Percentiles rank a stretch among this genome's conserved stretches.
These are phyloP conservation scores for Narcine bancroftii DNA, from an alignment of 2,113 vertebrate species.

Conservation along the genomic window DNA sequence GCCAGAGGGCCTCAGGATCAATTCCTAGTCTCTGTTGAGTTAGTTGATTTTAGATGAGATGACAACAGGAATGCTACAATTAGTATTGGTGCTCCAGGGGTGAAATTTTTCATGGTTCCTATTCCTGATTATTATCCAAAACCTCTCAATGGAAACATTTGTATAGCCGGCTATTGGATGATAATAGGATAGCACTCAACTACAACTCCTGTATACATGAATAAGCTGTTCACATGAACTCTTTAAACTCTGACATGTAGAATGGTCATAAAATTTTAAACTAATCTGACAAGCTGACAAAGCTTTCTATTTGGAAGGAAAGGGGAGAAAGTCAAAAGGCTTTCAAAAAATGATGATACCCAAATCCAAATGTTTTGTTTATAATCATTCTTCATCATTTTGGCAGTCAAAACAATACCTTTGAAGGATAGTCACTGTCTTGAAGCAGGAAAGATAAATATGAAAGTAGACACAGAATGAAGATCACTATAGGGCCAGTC, in stretches of 20 bases:
- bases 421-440: neutral
- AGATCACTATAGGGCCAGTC: neutral
- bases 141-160: neutral
- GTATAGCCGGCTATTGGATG: neutral
- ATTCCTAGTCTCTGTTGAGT: neutral
- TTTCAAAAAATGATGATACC: neutral
- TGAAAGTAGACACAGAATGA: neutral
- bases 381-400: neutral
- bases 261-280: neutral
- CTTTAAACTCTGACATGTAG: neutral
- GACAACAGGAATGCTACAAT: constrained; percentile 6
- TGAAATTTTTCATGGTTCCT: neutral
- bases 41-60: neutral
- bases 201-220: neutral
- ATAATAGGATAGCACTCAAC: neutral
- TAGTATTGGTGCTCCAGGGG: neutral
- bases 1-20: neutral
- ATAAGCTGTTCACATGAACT: neutral
- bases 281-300: neutral
- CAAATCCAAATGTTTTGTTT: neutral
- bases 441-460: neutral
- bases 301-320: neutral
- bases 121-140: neutral
- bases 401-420: neutral
- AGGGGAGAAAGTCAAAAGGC: neutral